Conservation (phyloP, 2,797 vertebrate species). For the Leptatherina wallacei region DNA sequence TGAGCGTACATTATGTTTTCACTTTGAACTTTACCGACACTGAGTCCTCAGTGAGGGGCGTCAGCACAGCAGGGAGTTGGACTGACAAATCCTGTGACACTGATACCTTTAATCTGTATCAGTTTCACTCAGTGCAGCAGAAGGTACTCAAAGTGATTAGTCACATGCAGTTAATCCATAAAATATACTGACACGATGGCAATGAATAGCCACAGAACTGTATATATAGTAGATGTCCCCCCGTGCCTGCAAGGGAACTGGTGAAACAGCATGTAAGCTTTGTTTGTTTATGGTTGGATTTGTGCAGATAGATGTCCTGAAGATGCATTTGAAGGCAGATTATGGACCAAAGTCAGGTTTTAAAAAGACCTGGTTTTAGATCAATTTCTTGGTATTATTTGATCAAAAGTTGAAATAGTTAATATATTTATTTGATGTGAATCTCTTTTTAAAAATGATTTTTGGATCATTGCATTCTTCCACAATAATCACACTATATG, state of each 20-base stretch:
- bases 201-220: slow-evolving; percentile 3
- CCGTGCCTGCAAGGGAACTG: neutral
- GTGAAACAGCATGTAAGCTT: neutral
- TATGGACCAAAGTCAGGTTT: neutral
- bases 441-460: too few relatives aligned
- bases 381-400: too few relatives aligned
- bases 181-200: slow-evolving; percentile 30
- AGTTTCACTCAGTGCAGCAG: slow-evolving; percentile 39
- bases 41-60: slow-evolving; percentile 46
- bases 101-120: slow-evolving; percentile 49
- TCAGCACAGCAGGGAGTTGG: slow-evolving; percentile 42
- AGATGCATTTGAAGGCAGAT: too few relatives aligned
- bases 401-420: too few relatives aligned
- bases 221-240: neutral
- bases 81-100: slow-evolving; percentile 43
- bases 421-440: too few relatives aligned
- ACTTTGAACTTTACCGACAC: slow-evolving; percentile 61
- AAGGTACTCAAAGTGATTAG: slow-evolving; percentile 41
- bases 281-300: neutral
- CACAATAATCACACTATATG: too few relatives aligned
- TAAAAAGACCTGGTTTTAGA: too few relatives aligned
- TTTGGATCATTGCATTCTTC: too few relatives aligned
- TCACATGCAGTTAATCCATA: slow-evolving; percentile 31
- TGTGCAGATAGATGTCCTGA: neutral
- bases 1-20: slow-evolving; percentile 36